A percentile compares a stretch with the other conserved stretches of the same genome.
Evolutionary conservation across 2,797 vertebrate species (phyloP).

Genomic region (Falco columbarius): DNA sequence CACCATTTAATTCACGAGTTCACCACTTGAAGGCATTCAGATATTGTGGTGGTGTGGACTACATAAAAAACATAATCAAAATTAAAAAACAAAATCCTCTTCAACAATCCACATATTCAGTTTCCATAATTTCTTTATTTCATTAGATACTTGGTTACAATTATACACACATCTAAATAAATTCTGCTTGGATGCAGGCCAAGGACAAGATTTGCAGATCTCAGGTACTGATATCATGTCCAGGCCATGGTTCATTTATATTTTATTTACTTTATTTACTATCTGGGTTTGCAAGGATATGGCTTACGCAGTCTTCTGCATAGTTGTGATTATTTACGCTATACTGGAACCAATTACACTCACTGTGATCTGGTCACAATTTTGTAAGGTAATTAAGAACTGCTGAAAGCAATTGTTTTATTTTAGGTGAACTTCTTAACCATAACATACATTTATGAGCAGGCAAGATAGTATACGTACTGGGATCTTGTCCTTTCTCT

Average conservation of each 20-base stretch:
- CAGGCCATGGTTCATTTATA: neutral
- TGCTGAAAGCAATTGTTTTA: neutral
- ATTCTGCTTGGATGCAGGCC: neutral
- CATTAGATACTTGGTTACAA: neutral
- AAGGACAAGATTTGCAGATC: neutral
- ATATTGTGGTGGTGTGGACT: neutral
- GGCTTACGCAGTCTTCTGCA: neutral
- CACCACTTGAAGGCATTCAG: neutral
- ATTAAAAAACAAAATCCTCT: neutral
- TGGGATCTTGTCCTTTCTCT: neutral
- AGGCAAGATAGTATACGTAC: neutral
- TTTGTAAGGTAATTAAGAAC: constrained; percentile 25
- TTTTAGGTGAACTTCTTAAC: neutral
- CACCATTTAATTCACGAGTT: neutral
- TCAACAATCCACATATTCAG: neutral
- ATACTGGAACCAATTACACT: neutral
- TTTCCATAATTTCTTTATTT: neutral
- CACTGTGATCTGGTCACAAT: neutral
- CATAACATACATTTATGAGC: neutral
- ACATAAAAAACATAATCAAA: neutral
- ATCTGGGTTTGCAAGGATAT: neutral
- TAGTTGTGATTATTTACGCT: neutral
- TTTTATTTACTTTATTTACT: constrained; percentile 22
- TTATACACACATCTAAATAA: neutral
- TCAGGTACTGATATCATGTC: neutral